Base-by-base conservation (phyloP, 2,888 invertebrate genomes). In the Lacanobia oleracea region DNA sequence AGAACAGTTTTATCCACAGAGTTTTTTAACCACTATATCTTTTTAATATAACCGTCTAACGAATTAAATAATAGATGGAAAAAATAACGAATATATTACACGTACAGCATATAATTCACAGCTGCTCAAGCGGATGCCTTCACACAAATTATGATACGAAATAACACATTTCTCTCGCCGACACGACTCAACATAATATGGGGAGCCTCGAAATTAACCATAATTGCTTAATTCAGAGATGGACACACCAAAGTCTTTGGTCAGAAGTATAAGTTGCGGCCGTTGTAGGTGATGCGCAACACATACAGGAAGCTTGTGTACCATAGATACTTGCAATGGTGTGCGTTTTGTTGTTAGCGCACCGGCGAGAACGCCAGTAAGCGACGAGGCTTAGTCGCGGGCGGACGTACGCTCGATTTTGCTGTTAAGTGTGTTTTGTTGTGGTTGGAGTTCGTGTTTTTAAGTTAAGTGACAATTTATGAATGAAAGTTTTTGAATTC, bases 101-200 rank as follows among this genome's bases (percentile, higher is more conserved):
- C 81, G 81, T 86, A 81, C 53, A 79, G 79, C 91, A 87, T 92
- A 91, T 96, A 95, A 95, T 96, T 95, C 95, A 95, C 95, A 95
- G 94, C 94, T 95, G 94, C 92, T 94, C 93, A 92, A 90, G 91
- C 93, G 94, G 94, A 94, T 94, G 93, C 94, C 94, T 94, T 95
- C 95, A 93, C 95, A 95, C 95, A 95, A 96, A 95, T 96, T 96
- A 96, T 93, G 93, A 93, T 94, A 91, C 94, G 91, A 95, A 96
- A 96, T 95, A 96, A 96, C 95, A 96, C 94, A 95, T 94, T 91
- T 93, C 95, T 93, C 94, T 90, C 88, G 89, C 92, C 92, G 91
- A 88, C 92, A 92, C 94, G 93, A 91, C 93, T 91, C 91, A 88
- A 93, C 89, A 92, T 94, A 93, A 92, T 93, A 93, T 89, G 91